These are phyloP conservation scores for Pholis gunnellus DNA, from an alignment of 2,113 vertebrate genomes.

Conservation along the genomic window DNA sequence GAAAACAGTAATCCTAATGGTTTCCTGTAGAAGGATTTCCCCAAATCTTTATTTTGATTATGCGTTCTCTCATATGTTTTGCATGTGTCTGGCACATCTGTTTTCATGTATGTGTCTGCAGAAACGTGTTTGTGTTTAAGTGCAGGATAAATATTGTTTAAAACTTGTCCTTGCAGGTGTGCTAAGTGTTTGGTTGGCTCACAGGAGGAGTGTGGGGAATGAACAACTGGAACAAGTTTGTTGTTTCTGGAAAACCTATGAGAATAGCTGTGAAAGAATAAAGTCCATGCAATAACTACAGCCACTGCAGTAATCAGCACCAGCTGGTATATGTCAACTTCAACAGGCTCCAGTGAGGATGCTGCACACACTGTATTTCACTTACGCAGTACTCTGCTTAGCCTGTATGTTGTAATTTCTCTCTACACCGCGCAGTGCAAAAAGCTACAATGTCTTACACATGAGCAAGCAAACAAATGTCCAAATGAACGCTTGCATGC, in stretches of 20 bases:
- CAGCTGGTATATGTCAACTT: conserved; percentile 31
- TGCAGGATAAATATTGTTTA: neutral
- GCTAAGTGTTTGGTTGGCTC: conserved; percentile 30
- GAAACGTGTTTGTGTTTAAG: conserved; percentile 6
- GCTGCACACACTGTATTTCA: conserved; percentile 17
- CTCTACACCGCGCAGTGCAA: conserved; percentile 8
- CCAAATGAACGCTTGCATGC: conserved; percentile 16
- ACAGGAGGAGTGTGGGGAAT: conserved; percentile 5
- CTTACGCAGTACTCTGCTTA: conserved; percentile 22
- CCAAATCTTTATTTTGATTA: conserved; percentile 29
- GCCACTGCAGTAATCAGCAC: conserved; percentile 39
- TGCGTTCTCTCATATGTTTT: conserved; percentile 10
- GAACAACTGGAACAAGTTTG: neutral
- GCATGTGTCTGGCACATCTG: conserved; percentile 17
- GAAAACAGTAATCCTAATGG: conserved; percentile 14
- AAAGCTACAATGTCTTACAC: conserved; percentile 27
- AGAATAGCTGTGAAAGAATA: conserved; percentile 38
- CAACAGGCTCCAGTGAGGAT: conserved; percentile 5
- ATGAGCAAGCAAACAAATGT: conserved; percentile 40
- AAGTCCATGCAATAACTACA: conserved; percentile 17
- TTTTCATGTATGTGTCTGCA: conserved; percentile 25
- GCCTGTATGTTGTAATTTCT: conserved; percentile 38
- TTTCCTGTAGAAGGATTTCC: conserved; percentile 27
- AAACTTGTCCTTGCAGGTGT: conserved; percentile 10
- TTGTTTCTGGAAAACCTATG: conserved; percentile 23